Conservation (phyloP, 2,797 vertebrate genomes). For the Holocentrus rufus region DNA sequence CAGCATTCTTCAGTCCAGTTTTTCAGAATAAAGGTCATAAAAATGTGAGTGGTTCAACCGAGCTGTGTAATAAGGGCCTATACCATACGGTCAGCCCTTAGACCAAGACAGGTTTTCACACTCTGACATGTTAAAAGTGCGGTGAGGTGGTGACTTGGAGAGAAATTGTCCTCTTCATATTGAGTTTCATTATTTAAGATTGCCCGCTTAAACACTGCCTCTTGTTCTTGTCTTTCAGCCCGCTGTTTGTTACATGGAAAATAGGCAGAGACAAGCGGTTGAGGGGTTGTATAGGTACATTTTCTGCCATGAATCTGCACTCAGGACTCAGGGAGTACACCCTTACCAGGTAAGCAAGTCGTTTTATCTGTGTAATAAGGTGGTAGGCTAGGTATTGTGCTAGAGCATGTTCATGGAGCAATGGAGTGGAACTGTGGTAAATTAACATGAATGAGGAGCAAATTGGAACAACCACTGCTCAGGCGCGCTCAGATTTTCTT, state of each 20-base stretch:
- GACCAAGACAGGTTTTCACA: too few relatives aligned
- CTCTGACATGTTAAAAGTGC: too few relatives aligned
- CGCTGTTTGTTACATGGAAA: conserved; percentile 99
- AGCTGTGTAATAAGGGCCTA: too few relatives aligned
- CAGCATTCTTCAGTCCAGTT: too few relatives aligned
- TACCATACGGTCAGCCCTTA: too few relatives aligned
- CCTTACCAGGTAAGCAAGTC: conserved; percentile 94
- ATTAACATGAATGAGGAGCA: too few relatives aligned
- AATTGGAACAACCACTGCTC: too few relatives aligned
- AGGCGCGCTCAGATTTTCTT: too few relatives aligned
- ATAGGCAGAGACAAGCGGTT: conserved; percentile 99
- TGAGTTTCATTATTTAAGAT: neutral
- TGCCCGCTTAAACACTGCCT: conserved; percentile 6
- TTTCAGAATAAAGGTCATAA: too few relatives aligned
- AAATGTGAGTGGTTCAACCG: too few relatives aligned
- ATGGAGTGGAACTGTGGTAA: too few relatives aligned
- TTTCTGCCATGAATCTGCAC: conserved; percentile 99
- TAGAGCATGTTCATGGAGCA: neutral
- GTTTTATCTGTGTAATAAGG: neutral
- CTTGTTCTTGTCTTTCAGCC: conserved; percentile 82
- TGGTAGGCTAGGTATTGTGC: neutral
- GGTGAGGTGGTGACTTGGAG: neutral
- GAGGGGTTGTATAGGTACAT: conserved; percentile 99
- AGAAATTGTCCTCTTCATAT: neutral
- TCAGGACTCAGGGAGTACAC: conserved; percentile 99